Base-by-base conservation (phyloP, 92 coral and sea anemone species). In the Paragorgia papillata region DNA sequence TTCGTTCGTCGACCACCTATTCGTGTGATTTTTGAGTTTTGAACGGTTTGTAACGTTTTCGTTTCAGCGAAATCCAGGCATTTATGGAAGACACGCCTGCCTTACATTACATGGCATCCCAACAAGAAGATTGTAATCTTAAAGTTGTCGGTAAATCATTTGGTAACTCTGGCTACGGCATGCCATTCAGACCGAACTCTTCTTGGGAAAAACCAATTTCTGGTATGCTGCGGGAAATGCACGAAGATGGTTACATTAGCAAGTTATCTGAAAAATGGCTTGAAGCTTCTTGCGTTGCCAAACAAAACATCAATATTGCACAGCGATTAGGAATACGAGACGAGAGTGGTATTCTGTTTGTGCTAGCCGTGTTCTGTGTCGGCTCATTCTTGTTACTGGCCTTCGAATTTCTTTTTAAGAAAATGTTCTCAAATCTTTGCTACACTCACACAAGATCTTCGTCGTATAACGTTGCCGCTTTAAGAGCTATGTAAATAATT, bases 91-190 rank as follows among this genome's bases (percentile, higher is more conserved):
- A 67, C 34, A 67, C 74, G 35, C 74, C 57, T 25, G 20, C 74
- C 22, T 40, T 67, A 20, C 74, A 43, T 35, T 67, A 67, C 74
- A 67, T 67, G 74, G 74, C 74, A 0, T 67, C 74, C 22, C 56
- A 67, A 46, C 55, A 67, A 18, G 46, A 35, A 25, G 37, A 75
- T 74, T 92, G 97, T 50, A 81, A 79, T 57, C 61, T 88, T 9
- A 92, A 90, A 66, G 76, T 85, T 27, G 92, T 90, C 44, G 96
- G 97, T 1, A 69, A 77, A 9, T 79, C 73, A 32, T 79, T 88
- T 26, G 97, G 74, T 3, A 67, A 88, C 15, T 81, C 92, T 9
- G 97, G 97, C 17, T 75, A 88, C 9, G 96, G 91, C 5, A 81
- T 92, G 79, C 92, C 97, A 1, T 33, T 90, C 14, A 79, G 33